phyloP scores from a whole-genome alignment of 2,113 vertebrate species.

The Corythoichthys intestinalis region DNA sequence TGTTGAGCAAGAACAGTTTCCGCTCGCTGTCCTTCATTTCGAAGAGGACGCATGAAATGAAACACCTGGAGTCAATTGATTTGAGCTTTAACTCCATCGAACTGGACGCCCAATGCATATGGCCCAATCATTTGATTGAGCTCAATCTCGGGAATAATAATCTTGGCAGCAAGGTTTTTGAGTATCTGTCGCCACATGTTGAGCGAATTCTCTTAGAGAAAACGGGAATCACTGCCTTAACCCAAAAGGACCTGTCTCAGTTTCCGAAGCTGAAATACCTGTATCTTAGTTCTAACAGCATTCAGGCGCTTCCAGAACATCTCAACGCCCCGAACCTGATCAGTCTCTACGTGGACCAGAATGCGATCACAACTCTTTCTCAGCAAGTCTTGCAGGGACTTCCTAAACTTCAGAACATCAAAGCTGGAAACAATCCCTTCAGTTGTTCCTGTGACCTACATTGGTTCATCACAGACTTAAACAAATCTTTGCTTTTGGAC shows the following conservation, averaged over 20 bases:
- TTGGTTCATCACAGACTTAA: conserved; percentile 56
- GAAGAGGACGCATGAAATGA: conserved; percentile 44
- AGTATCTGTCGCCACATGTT: conserved; percentile 52
- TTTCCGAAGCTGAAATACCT: conserved; percentile 54
- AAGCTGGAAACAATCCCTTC: conserved; percentile 60
- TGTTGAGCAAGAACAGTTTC: conserved; percentile 60
- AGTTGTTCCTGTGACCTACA: conserved; percentile 58
- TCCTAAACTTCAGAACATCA: conserved; percentile 36
- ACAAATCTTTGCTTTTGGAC: conserved; percentile 58
- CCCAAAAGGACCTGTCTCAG: conserved; percentile 18
- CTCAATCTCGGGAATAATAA: conserved; percentile 58
- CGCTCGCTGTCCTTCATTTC: conserved; percentile 48
- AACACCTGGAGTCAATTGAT: conserved; percentile 51
- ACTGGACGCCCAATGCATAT: conserved; percentile 26
- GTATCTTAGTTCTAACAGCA: conserved; percentile 54
- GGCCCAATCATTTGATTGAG: conserved; percentile 53
- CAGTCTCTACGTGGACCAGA: conserved; percentile 53
- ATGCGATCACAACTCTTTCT: conserved; percentile 49
- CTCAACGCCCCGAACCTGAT: conserved; percentile 31
- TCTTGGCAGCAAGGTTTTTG: conserved; percentile 54
- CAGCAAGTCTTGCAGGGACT: conserved; percentile 35
- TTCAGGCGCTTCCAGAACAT: conserved; percentile 43
- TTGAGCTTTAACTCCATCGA: conserved; percentile 61
- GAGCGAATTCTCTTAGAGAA: conserved; percentile 55
- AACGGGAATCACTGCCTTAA: conserved; percentile 55